phyloP scores from a whole-genome alignment of 1,140 invertebrate genomes.

The Aphaenogaster floridana region DNA sequence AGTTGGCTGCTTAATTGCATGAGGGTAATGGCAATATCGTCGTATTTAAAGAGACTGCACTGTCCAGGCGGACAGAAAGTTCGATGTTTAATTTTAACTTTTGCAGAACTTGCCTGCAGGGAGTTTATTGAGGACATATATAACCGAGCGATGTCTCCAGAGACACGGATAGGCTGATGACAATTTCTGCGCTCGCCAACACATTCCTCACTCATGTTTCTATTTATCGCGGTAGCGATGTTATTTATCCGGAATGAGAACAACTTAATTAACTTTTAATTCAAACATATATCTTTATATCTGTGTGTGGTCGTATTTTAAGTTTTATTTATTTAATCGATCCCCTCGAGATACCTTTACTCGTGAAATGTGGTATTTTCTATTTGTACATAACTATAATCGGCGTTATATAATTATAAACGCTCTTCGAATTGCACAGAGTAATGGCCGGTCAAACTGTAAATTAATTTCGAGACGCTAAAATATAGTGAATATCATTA shows the following conservation, averaged over 20 bases:
- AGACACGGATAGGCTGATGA: slow-evolving; percentile 32
- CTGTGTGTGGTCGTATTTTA: neutral
- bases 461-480: slow-evolving; percentile 8
- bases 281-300: neutral
- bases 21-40: slow-evolving; percentile 19
- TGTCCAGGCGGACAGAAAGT: slow-evolving; percentile 4
- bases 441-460: neutral
- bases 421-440: neutral
- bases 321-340: neutral
- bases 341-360: neutral
- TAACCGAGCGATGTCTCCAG: neutral
- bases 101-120: slow-evolving; percentile 24
- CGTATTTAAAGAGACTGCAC: slow-evolving; percentile 41
- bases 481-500: neutral
- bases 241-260: neutral
- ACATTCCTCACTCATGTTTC: neutral
- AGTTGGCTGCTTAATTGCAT: slow-evolving; percentile 19
- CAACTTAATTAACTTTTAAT: neutral
- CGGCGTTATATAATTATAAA: too few relatives aligned
- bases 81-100: slow-evolving; percentile 60
- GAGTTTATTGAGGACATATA: slow-evolving; percentile 15
- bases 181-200: slow-evolving; percentile 23
- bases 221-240: neutral
- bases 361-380: neutral
- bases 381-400: neutral